These are phyloP conservation scores for Ameiurus melas DNA, from an alignment of 2,113 vertebrate genomes.

Conservation along the genomic window DNA sequence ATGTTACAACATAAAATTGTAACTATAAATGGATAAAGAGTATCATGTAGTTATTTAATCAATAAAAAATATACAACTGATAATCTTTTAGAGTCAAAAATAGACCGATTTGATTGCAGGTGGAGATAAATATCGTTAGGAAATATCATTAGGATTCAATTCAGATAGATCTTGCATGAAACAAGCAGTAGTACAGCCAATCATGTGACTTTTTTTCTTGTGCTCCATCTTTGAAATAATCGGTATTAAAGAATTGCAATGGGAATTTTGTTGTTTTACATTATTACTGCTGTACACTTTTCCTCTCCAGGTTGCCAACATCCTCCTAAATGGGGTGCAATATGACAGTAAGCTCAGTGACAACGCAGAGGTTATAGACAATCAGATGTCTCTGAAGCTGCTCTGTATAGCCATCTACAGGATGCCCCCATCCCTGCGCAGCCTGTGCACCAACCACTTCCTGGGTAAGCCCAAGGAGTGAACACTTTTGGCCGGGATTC, in stretches of 20 bases:
- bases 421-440: conserved; percentile 91
- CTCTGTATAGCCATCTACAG: conserved; percentile 91
- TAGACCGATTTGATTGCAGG: neutral
- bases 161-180: neutral
- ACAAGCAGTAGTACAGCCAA: neutral
- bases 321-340: conserved; percentile 90
- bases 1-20: neutral
- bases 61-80: neutral
- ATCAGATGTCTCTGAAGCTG: conserved; percentile 84
- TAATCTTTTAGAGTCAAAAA: neutral
- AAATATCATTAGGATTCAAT: neutral
- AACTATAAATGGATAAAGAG: neutral
- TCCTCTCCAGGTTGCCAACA: conserved; percentile 87
- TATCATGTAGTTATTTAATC: neutral
- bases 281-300: neutral
- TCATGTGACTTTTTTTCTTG: neutral
- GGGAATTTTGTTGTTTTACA: neutral
- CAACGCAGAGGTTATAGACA: conserved; percentile 74
- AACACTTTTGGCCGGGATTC: neutral
- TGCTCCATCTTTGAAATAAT: neutral
- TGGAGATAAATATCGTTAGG: neutral
- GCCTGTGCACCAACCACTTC: conserved; percentile 97
- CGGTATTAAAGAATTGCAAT: neutral
- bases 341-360: conserved; percentile 90
- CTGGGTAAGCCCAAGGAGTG: conserved; percentile 77